Conservation (phyloP, 2,797 vertebrate species). For the Heteromormyrus szaboi region DNA sequence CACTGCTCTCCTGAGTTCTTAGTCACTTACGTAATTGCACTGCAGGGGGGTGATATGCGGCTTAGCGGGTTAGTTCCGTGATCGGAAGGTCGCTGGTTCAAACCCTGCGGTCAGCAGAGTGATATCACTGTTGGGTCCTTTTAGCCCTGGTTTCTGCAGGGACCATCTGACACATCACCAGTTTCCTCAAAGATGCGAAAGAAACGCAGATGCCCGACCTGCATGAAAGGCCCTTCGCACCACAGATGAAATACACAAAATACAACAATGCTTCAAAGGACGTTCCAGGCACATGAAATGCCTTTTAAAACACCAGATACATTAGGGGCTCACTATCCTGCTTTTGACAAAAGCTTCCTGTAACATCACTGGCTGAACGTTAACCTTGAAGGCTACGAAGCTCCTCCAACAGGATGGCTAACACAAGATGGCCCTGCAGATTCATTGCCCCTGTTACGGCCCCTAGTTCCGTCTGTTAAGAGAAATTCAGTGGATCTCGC, state of each 20-base stretch:
- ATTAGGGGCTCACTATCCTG: not conserved
- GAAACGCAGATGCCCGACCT: not conserved
- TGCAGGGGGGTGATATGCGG: not conserved
- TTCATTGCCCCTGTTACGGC: not conserved
- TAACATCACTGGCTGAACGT: not conserved
- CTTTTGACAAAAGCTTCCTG: not conserved
- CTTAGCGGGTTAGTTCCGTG: not conserved
- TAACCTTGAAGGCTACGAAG: not conserved
- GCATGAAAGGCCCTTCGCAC: not conserved
- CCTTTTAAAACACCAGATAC: not conserved
- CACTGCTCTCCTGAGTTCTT: not conserved
- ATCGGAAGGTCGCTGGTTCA: not conserved
- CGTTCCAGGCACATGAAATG: not conserved
- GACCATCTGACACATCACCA: not conserved
- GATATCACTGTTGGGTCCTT: not conserved
- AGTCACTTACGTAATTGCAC: not conserved
- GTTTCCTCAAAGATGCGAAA: not conserved
- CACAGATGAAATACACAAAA: not conserved
- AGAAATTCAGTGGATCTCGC: slow-evolving; percentile 14
- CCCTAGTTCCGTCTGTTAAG: not conserved
- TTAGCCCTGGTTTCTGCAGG: not conserved
- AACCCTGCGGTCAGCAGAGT: not conserved
- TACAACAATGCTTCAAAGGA: not conserved
- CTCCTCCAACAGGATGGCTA: not conserved
- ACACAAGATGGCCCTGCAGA: not conserved